phyloP scores from a whole-genome alignment of 2,797 vertebrate species.

The Rhinogobio ventralis region DNA sequence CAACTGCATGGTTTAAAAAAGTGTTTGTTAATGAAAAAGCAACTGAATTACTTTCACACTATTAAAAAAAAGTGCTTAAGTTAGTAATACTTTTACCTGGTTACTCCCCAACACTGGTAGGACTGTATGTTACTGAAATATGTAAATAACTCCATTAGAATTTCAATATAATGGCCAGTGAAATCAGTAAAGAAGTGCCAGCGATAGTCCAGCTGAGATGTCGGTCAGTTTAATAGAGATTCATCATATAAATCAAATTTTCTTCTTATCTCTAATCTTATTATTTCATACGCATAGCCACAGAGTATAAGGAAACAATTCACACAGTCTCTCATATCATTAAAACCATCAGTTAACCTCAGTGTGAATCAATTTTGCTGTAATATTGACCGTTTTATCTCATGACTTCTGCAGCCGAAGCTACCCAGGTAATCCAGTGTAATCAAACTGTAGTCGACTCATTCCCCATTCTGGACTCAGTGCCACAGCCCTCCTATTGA shows the following conservation, averaged over 20 bases:
- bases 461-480: slow-evolving; percentile 55
- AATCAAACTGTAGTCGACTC: slow-evolving; percentile 67
- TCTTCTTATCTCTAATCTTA: slow-evolving; percentile 11
- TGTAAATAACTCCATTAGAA: neutral
- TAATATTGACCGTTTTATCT: slow-evolving; percentile 53
- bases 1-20: neutral
- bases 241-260: slow-evolving; percentile 9
- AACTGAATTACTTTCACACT: neutral
- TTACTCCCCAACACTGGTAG: neutral
- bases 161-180: neutral
- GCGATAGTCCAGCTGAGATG: neutral
- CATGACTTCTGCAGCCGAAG: slow-evolving; percentile 11
- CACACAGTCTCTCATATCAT: slow-evolving; percentile 6
- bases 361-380: slow-evolving; percentile 36
- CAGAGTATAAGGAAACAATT: slow-evolving; percentile 7
- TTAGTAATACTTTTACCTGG: neutral
- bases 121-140: neutral
- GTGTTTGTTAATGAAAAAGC: neutral
- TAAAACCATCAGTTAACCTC: slow-evolving; percentile 39
- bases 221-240: neutral
- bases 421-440: slow-evolving; percentile 68
- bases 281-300: neutral
- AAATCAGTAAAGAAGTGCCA: neutral
- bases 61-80: neutral
- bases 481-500: slow-evolving; percentile 71